These are phyloP conservation scores for Mustelus asterias DNA, from an alignment of 2,113 vertebrate species.

Conservation along the genomic window DNA sequence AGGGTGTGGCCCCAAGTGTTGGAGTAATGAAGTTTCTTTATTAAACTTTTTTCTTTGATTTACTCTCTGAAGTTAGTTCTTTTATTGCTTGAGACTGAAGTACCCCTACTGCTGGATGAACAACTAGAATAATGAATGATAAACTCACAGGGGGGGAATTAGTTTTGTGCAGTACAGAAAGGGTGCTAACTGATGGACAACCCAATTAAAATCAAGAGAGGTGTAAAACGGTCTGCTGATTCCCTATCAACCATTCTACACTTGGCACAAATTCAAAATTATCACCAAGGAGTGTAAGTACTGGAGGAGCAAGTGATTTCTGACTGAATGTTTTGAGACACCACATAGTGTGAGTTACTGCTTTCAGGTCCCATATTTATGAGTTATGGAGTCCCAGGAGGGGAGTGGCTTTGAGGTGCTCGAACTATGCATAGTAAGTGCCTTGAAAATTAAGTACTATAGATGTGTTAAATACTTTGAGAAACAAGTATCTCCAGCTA, in stretches of 20 bases:
- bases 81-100: too few species aligned
- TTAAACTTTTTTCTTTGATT: too few species aligned
- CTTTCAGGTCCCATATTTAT: not conserved
- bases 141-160: not conserved
- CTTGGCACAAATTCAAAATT: not conserved
- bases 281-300: not conserved
- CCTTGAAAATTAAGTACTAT: not conserved
- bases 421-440: not conserved
- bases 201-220: not conserved
- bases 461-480: not conserved
- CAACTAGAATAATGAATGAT: not conserved
- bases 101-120: too few species aligned
- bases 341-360: not conserved
- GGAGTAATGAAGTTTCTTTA: too few species aligned
- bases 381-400: not conserved
- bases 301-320: not conserved
- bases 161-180: not conserved
- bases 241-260: not conserved
- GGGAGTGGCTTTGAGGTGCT: not conserved
- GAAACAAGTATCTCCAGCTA: not conserved
- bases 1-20: too few species aligned
- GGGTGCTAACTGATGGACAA: not conserved
- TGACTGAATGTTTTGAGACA: not conserved
- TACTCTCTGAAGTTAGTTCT: too few species aligned
- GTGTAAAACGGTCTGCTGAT: not conserved